Evolutionary conservation across 2,888 invertebrate species (phyloP).

Genomic region (Liodrosophila aerea): DNA sequence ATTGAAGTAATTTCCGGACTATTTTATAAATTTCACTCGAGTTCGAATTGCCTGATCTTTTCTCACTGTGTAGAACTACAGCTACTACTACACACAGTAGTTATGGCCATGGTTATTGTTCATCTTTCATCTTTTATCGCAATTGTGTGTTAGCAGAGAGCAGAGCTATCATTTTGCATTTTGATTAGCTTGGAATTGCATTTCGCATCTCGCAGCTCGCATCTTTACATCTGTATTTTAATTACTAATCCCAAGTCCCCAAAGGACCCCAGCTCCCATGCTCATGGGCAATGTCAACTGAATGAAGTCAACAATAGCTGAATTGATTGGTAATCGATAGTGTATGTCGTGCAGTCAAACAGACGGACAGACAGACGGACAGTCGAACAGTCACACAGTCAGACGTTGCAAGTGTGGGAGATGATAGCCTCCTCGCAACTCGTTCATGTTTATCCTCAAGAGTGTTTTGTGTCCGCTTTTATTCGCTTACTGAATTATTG

Average conservation of each 20-base stretch:
- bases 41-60: no score
- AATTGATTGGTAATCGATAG: conserved; percentile 72
- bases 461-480: conserved; percentile 22
- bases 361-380: conserved; percentile 8
- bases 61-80: no score
- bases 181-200: neutral
- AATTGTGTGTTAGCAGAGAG: no score
- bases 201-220: no score
- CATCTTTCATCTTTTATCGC: no score
- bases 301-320: conserved; percentile 69
- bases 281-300: conserved; percentile 40
- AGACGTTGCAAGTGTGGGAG: conserved; percentile 8
- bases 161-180: neutral
- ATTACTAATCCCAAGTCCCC: conserved; percentile 27
- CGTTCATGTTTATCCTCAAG: conserved; percentile 26
- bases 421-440: conserved; percentile 16
- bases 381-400: conserved; percentile 8
- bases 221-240: conserved; percentile 27
- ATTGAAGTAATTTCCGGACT: no score
- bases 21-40: no score
- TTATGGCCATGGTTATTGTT: neutral
- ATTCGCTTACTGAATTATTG: conserved; percentile 50
- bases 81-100: neutral
- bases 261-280: neutral
- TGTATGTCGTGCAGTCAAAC: conserved; percentile 15